Base-by-base conservation (phyloP, 2,888 invertebrate genomes). In the Caenorhabditis sp. region DNA sequence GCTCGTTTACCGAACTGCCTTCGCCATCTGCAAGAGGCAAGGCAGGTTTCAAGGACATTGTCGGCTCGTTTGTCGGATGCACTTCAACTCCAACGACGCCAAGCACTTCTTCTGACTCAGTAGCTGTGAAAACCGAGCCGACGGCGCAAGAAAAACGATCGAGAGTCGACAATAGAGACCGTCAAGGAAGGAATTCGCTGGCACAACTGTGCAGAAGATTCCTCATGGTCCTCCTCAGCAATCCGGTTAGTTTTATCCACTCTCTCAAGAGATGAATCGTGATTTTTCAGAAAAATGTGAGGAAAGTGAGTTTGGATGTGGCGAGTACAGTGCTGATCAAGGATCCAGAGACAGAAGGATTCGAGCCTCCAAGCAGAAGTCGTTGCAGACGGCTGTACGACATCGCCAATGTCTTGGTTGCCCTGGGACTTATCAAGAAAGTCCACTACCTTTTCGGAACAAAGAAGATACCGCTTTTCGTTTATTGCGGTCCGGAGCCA, bases 331-430 rank as follows among this genome's bases (percentile, higher is more conserved):
- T 91, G 3, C 82, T 91, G 35, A 91, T 91, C 84, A 91, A 91
- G 74, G 91, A 90, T 62, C 87, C 89, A 2, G 88, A 89, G 28
- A 88, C 88, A 5, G 91, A 91, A 69, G 90, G 90, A 50, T 90
- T 88, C 65, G 89, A 91, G 62, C 91, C 91, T 26, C 91, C 91
- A 11, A 88, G 88, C 53, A 69, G 91, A 62, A 89, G 89, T 28
- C 83, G 90, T 3, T 91, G 91, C 77, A 93, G 95, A 80, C 93
- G 95, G 85, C 93, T 95, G 35, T 95, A 95, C 92, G 95, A 95
- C 92, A 95, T 95, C 88, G 95, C 95, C 78, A 95, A 95, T 92
- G 95, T 95, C 85, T 93, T 95, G 88, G 94, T 95, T 85, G 95
- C 95, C 80, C 94, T 95, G 91, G 94, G 94, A 87, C 94, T 95